Base-by-base conservation (phyloP, 2,888 invertebrate genomes). In the Hermaeophaga mercurialis region DNA sequence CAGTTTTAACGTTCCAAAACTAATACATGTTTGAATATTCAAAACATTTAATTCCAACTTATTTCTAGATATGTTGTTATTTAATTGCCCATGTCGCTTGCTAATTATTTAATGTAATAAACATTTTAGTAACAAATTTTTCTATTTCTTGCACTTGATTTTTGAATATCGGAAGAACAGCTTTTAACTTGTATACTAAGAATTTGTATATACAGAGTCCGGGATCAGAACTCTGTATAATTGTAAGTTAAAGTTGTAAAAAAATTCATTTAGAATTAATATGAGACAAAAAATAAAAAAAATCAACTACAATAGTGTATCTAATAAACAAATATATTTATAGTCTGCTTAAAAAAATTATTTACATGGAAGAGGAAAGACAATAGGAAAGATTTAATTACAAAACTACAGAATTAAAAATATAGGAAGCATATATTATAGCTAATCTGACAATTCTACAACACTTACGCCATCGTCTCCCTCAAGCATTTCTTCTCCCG, bases 381-480 rank as follows among this genome's bases (percentile, higher is more conserved):
- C 15, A n/a, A 28, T 12, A 12, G 24, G 14, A 44, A 1, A 12
- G n/a, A 9, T 15, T 8, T 19, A 43, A 26, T n/a, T 26, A 26
- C 3, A 43, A 17, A 33, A 9, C 17, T 33, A 43, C 17, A 28
- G 3, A 41, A 31, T 11, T 33, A 39, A 28, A 3, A 46, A 14
- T 38, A 7, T 38, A 17, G 15, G n/a, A 38, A 15, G 17, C 7
- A 38, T n/a, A 34, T 6, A 34, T 12, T 3, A 34, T n/a, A 34
- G n/a, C 26, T 24, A 41, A 12, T 38, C n/a, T 22, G 2, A 14
- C 12, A 19, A 19, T 12, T 39, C 7, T 19, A 43, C 34, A 28
- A 48, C 14, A 59, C 60, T 59, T 73, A 76, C 75, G 62, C 74
- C 78, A 67, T 78, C 77, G 52, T 76, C 77, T 12, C 73, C 74